Conservation (phyloP, 2,888 invertebrate genomes). For the Stenolophus ochropezus region DNA sequence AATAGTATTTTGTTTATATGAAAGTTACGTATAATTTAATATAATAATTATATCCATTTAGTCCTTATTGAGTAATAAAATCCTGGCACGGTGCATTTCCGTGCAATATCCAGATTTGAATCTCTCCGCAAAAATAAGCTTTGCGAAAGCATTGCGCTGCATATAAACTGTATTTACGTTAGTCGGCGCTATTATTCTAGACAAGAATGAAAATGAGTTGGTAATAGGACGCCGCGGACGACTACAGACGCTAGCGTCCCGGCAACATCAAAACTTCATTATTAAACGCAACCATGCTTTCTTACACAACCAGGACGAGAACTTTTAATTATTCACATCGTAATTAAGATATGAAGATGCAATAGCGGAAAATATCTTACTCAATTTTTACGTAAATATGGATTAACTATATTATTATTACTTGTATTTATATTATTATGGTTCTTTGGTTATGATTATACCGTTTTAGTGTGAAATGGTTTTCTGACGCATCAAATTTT, state of each 20-base stretch:
- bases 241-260: neutral
- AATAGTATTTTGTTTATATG: too few species aligned
- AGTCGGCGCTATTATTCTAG: conserved; percentile 38
- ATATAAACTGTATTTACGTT: conserved; percentile 43
- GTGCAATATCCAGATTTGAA: neutral
- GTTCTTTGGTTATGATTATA: too few species aligned
- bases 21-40: neutral
- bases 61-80: neutral
- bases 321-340: neutral
- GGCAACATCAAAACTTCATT: neutral
- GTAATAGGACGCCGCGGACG: conserved; percentile 34
- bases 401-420: too few species aligned
- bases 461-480: too few species aligned
- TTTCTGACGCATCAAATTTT: too few species aligned
- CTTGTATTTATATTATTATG: too few species aligned
- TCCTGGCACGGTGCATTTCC: neutral
- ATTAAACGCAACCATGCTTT: neutral
- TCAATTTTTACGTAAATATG: too few species aligned
- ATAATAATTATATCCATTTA: neutral
- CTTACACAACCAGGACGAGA: neutral
- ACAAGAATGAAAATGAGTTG: conserved; percentile 48
- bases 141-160: conserved; percentile 4
- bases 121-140: conserved; percentile 17
- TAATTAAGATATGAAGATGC: neutral
- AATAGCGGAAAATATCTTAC: too few species aligned